Conservation (phyloP, 2,113 vertebrate species). For the Rhegmatorhina hoffmannsi region DNA sequence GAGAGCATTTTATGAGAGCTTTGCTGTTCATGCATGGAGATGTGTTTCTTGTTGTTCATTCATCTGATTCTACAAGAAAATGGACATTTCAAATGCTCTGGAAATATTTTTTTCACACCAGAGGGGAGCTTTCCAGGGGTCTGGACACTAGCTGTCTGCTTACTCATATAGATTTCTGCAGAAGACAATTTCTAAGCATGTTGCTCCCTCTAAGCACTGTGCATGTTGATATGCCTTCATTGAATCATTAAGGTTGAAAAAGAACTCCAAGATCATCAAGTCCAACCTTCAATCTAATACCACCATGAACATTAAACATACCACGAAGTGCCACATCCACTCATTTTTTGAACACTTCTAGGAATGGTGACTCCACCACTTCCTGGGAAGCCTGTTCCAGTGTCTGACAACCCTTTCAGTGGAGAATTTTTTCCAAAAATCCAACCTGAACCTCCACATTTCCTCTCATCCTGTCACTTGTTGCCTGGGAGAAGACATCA, state of each 20-base stretch:
- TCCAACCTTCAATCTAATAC: neutral
- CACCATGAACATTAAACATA: neutral
- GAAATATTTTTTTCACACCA: neutral
- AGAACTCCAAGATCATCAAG: neutral
- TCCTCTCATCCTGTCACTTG: neutral
- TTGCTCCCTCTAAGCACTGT: neutral
- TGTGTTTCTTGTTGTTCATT: neutral
- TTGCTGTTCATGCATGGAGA: neutral
- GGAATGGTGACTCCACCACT: too few species aligned
- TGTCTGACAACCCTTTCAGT: neutral
- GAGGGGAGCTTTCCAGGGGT: neutral
- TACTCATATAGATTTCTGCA: neutral
- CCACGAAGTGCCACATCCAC: neutral
- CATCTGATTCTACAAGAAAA: neutral
- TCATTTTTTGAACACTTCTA: neutral
- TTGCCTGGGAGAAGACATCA: neutral
- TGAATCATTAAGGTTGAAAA: neutral
- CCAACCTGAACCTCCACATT: neutral
- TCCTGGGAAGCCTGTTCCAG: neutral
- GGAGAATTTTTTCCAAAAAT: neutral
- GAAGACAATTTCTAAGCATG: neutral
- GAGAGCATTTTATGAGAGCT: neutral
- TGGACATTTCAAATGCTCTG: neutral
- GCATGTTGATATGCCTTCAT: neutral
- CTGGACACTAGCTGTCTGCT: neutral